Evolutionary conservation across 92 coral and sea anemone genomes (phyloP).

Genomic region (Porites evermanni): DNA sequence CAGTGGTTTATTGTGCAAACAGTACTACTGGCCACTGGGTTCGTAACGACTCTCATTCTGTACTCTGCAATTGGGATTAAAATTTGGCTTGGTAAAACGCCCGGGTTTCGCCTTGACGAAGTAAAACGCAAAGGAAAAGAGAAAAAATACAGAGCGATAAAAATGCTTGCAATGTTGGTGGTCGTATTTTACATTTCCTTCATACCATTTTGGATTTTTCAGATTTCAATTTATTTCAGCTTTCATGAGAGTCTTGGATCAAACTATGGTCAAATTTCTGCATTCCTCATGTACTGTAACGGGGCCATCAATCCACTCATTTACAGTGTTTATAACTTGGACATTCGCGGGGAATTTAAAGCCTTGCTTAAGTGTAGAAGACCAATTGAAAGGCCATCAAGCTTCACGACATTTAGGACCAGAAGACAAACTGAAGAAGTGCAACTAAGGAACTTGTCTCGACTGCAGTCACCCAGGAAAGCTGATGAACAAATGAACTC

Average conservation of each 20-base stretch:
- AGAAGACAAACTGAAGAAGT: background rate
- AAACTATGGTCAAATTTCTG: background rate
- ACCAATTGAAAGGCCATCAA: background rate
- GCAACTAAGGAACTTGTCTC: background rate
- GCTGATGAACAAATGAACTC: background rate
- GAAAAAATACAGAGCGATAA: slow-evolving; percentile 6
- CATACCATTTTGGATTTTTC: slow-evolving; percentile 31
- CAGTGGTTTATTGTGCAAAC: slow-evolving; percentile 35
- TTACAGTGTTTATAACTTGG: slow-evolving; percentile 23
- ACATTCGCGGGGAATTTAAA: slow-evolving; percentile 29
- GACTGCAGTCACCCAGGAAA: background rate
- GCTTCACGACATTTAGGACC: background rate
- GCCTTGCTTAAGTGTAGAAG: slow-evolving; percentile 6
- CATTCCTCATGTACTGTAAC: slow-evolving; percentile 35
- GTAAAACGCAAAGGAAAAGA: background rate
- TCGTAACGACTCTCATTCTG: background rate
- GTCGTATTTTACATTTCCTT: slow-evolving; percentile 32
- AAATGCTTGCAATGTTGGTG: slow-evolving; percentile 38
- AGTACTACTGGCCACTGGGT: slow-evolving; percentile 7
- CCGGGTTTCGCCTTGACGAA: slow-evolving; percentile 16
- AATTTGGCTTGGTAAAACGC: slow-evolving; percentile 29
- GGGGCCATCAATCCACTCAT: slow-evolving; percentile 25
- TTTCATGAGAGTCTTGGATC: slow-evolving; percentile 6
- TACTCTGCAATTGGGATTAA: slow-evolving; percentile 23
- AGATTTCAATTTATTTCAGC: slow-evolving; percentile 16